Conservation (phyloP, 2,797 vertebrate species). For the Kryptolebias ocellatus region DNA sequence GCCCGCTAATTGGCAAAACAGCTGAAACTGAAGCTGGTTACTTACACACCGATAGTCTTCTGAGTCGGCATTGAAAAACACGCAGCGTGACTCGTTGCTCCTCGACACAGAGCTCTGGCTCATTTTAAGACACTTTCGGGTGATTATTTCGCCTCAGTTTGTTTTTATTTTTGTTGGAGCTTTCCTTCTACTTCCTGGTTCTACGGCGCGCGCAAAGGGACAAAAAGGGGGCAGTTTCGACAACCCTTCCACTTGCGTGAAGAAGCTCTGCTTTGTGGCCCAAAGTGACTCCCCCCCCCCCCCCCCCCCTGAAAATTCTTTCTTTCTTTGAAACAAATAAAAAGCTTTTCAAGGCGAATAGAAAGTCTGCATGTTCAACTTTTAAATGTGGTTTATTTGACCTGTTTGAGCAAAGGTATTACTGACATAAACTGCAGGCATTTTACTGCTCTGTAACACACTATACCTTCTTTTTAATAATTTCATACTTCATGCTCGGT, state of each 20-base stretch:
- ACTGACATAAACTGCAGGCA: too few relatives aligned
- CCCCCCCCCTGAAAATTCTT: too few relatives aligned
- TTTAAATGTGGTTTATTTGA: neutral
- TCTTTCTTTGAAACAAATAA: too few relatives aligned
- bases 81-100: constrained; percentile 68
- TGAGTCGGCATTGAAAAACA: constrained; percentile 70
- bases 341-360: too few relatives aligned
- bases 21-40: constrained; percentile 37
- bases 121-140: constrained; percentile 39
- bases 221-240: constrained; percentile 40
- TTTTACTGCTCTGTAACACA: too few relatives aligned
- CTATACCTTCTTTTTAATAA: too few relatives aligned
- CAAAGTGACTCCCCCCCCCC: too few relatives aligned
- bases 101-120: neutral
- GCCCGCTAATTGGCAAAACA: constrained; percentile 21
- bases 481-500: too few relatives aligned
- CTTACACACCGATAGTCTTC: constrained; percentile 82
- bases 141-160: constrained; percentile 35
- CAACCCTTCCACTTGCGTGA: neutral
- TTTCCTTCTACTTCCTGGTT: constrained; percentile 58
- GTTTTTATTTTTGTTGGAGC: constrained; percentile 53
- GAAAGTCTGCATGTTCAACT: neutral
- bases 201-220: constrained; percentile 67
- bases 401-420: too few relatives aligned
- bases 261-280: neutral